phyloP scores from a whole-genome alignment of 1,140 invertebrate genomes.

The Belonocnema kinseyi region DNA sequence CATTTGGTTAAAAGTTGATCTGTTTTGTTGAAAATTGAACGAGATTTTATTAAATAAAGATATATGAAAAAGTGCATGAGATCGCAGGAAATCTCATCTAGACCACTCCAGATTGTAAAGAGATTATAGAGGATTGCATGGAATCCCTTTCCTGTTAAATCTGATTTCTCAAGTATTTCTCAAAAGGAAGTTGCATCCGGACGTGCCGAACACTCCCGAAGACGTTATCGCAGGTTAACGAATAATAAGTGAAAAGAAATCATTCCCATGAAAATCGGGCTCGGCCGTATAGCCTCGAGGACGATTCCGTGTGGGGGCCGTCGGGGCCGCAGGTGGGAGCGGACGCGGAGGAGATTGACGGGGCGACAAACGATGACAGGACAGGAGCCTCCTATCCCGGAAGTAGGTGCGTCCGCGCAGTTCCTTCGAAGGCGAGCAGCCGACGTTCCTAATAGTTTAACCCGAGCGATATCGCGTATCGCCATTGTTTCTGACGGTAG shows the following conservation, averaged over 20 bases:
- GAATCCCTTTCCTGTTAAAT: too few relatives aligned
- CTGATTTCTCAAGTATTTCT: too few relatives aligned
- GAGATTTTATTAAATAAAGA: too few relatives aligned
- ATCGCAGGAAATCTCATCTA: too few relatives aligned
- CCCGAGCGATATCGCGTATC: slow-evolving; percentile 61
- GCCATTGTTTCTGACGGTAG: slow-evolving; percentile 55
- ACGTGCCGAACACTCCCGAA: slow-evolving; percentile 15
- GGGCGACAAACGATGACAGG: slow-evolving; percentile 48
- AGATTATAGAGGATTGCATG: too few relatives aligned
- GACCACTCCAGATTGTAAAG: too few relatives aligned
- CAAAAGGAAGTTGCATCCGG: neutral
- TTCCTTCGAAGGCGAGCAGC: slow-evolving; percentile 43
- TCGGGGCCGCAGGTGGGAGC: slow-evolving; percentile 48
- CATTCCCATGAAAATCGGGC: slow-evolving; percentile 57
- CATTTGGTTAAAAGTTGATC: too few relatives aligned
- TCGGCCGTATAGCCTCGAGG: slow-evolving; percentile 50
- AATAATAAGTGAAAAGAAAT: slow-evolving; percentile 43
- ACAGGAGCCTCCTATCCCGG: slow-evolving; percentile 49
- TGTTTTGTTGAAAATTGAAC: too few relatives aligned
- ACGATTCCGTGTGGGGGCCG: slow-evolving; percentile 46
- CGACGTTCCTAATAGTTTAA: slow-evolving; percentile 57
- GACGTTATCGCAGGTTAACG: slow-evolving; percentile 38
- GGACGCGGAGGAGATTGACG: slow-evolving; percentile 45
- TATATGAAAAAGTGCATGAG: too few relatives aligned
- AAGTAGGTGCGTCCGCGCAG: slow-evolving; percentile 57